Percentiles rank a stretch among this genome's conserved stretches.
phyloP scores from a whole-genome alignment of 2,797 vertebrate species.

The Sitta carolinensis region DNA sequence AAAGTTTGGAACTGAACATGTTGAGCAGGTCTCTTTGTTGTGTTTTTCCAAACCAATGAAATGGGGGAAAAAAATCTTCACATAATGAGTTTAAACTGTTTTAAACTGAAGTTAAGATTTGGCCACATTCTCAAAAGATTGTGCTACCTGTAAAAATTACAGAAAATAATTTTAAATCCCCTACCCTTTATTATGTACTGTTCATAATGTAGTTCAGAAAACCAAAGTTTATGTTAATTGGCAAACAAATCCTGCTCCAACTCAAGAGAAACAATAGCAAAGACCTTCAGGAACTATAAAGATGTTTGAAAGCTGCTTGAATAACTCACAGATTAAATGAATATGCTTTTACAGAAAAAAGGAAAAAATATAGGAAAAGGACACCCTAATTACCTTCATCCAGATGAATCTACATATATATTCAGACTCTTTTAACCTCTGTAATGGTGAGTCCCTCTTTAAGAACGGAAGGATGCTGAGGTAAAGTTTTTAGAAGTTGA shows the following conservation, averaged over 20 bases:
- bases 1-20: not conserved
- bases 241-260: not conserved
- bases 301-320: not conserved
- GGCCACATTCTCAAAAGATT: not conserved
- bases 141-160: not conserved
- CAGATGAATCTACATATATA: not conserved
- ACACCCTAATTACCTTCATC: not conserved
- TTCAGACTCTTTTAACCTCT: not conserved
- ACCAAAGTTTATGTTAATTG: not conserved
- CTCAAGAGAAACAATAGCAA: not conserved
- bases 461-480: not conserved
- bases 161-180: not conserved
- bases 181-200: not conserved
- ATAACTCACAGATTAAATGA: not conserved
- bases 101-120: not conserved
- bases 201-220: not conserved
- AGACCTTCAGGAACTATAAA: not conserved
- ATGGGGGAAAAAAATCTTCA: not conserved
- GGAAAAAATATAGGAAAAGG: not conserved
- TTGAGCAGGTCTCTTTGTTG: not conserved
- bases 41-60: not conserved
- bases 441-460: not conserved
- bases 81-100: not conserved
- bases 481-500: not conserved
- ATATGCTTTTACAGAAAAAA: not conserved